Conservation (phyloP, 2,113 vertebrate genomes). For the Nycticebus coucang region DNA sequence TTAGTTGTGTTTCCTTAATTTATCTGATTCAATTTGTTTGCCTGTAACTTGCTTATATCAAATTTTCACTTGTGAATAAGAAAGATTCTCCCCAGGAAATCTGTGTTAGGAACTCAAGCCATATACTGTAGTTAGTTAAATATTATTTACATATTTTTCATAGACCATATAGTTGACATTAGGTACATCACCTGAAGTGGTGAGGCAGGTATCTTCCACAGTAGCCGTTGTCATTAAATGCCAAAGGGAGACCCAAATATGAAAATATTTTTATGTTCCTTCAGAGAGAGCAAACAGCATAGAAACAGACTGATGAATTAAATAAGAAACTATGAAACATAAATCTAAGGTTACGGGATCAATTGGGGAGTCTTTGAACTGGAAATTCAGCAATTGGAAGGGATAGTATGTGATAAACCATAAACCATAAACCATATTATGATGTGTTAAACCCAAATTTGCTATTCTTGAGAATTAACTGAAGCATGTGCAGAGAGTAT, state of each 20-base stretch:
- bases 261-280: neutral
- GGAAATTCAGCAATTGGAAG: neutral
- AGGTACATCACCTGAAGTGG: neutral
- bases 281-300: neutral
- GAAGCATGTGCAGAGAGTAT: neutral
- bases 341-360: neutral
- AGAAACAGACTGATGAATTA: neutral
- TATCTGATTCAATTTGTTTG: neutral
- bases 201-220: neutral
- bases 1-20: neutral
- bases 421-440: too few species aligned
- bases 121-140: neutral
- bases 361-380: neutral
- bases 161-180: neutral
- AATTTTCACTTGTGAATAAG: neutral
- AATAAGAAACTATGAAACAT: neutral
- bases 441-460: neutral
- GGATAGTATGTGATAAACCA: too few species aligned
- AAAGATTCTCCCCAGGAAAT: neutral
- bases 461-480: neutral
- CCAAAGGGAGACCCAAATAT: neutral
- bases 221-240: neutral
- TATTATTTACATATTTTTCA: neutral
- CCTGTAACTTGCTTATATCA: neutral
- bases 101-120: neutral